These are phyloP conservation scores for Wiebesia pumilae DNA, from an alignment of 1,140 invertebrate genomes.

Conservation along the genomic window DNA sequence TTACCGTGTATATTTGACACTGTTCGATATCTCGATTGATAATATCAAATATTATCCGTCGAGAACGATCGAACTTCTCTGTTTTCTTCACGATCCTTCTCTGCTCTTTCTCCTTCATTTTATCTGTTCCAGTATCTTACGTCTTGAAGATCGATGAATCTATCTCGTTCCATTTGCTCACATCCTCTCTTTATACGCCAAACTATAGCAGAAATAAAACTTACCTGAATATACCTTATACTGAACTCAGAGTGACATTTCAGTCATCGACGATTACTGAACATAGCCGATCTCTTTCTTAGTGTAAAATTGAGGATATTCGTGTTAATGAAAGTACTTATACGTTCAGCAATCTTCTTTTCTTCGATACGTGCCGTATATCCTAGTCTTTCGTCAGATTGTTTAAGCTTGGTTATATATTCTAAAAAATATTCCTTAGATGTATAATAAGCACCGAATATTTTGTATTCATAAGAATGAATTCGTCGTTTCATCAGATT, in stretches of 20 bases:
- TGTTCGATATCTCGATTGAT: conserved; percentile 64
- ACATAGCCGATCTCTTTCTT: not conserved
- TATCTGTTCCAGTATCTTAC: conserved; percentile 10
- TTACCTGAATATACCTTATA: no score
- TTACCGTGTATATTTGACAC: conserved; percentile 51
- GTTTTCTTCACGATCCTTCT: not conserved
- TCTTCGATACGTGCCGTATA: not conserved
- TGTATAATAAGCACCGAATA: no score
- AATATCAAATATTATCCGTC: conserved; percentile 68
- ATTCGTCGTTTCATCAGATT: no score
- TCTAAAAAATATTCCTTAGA: no score
- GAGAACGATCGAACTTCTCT: conserved; percentile 38
- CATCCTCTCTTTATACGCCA: not conserved
- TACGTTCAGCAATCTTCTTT: not conserved
- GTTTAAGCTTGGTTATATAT: no score
- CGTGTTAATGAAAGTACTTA: not conserved
- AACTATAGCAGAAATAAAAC: conserved; percentile 25
- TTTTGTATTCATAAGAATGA: no score
- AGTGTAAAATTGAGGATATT: not conserved
- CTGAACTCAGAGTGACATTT: conserved; percentile 44
- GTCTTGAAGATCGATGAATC: conserved; percentile 36
- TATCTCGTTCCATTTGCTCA: conserved; percentile 36
- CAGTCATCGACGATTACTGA: conserved; percentile 40
- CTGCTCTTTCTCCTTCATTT: not conserved
- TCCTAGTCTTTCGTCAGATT: no score